Evolutionary conservation across 1,140 invertebrate genomes (phyloP).

Genomic region (Galleria mellonella): DNA sequence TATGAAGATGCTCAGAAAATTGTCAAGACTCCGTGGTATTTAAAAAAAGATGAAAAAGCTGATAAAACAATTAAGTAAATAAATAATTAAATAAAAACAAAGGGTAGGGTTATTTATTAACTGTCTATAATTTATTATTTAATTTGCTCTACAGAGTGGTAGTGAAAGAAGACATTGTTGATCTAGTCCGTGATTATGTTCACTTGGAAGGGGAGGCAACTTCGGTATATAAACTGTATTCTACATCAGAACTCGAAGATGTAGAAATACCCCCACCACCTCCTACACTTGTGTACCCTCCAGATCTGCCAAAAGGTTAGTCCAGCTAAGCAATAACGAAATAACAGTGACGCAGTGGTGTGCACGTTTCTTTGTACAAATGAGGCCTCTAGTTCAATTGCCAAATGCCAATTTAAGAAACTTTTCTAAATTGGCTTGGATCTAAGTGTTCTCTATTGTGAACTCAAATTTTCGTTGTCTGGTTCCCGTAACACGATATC

Average conservation of each 20-base stretch:
- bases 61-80: constrained; percentile 36
- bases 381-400: too few species aligned
- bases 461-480: too few species aligned
- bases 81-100: not conserved
- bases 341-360: too few species aligned
- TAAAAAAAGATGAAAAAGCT: constrained; percentile 28
- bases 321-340: too few species aligned
- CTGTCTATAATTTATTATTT: too few species aligned
- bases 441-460: too few species aligned
- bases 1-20: constrained; percentile 51
- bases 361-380: too few species aligned
- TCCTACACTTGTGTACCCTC: constrained; percentile 34
- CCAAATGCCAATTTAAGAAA: too few species aligned
- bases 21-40: constrained; percentile 58
- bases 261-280: constrained; percentile 44
- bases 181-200: constrained; percentile 34
- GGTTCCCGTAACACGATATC: too few species aligned
- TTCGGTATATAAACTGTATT: constrained; percentile 28
- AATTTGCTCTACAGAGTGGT: constrained; percentile 38
- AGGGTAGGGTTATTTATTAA: not conserved
- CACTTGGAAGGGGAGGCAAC: constrained; percentile 34
- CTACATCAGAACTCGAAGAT: constrained; percentile 29
- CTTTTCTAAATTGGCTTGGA: too few species aligned
- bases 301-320: constrained; percentile 46
- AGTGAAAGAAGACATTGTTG: constrained; percentile 45